These are phyloP conservation scores for Acyrthosiphon pisum DNA, from an alignment of 1,140 invertebrate species.

Conservation along the genomic window DNA sequence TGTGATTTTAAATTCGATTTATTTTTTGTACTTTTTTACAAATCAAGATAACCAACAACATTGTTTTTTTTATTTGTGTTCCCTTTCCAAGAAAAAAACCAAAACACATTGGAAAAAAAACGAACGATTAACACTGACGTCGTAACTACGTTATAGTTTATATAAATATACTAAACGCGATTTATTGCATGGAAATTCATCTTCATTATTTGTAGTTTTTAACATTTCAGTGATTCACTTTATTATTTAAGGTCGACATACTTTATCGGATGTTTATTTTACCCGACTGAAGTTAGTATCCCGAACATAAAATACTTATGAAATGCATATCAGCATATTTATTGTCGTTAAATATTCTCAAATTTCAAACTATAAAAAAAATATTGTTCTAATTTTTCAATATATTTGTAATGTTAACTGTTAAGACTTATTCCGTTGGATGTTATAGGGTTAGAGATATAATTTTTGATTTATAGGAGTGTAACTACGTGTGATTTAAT, in stretches of 20 bases:
- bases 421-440: neutral
- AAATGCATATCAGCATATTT: neutral
- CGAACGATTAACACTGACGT: neutral
- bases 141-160: neutral
- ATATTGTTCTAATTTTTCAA: no score
- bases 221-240: neutral
- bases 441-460: no score
- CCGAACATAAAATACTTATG: neutral
- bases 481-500: no score
- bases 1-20: slow-evolving; percentile 4
- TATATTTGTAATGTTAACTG: neutral
- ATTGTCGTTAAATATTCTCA: neutral
- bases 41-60: neutral
- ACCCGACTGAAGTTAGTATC: neutral
- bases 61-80: neutral
- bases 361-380: neutral
- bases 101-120: neutral
- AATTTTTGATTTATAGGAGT: no score
- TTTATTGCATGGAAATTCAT: neutral
- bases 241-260: neutral
- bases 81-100: neutral
- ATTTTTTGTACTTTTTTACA: neutral
- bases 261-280: neutral
- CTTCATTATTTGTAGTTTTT: neutral
- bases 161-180: neutral